These are phyloP conservation scores for Carabus problematicus DNA, from an alignment of 2,888 invertebrate species.

Conservation along the genomic window DNA sequence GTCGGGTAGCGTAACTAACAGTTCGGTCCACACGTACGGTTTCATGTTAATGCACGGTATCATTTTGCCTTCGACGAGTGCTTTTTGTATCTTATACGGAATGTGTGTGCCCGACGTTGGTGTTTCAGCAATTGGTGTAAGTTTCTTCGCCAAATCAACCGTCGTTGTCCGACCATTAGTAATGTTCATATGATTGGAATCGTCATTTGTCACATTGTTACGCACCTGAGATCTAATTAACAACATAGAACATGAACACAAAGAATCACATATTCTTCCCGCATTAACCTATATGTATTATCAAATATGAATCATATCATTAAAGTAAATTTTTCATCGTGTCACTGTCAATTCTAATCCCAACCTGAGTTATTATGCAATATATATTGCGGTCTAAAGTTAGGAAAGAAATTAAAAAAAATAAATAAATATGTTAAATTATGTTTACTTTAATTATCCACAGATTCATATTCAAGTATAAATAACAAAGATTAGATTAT, in stretches of 20 bases:
- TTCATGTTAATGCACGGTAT: constrained; percentile 88
- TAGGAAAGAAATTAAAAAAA: constrained; percentile 7
- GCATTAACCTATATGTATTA: too few relatives aligned
- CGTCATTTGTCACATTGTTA: constrained; percentile 26
- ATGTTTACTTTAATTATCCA: constrained; percentile 7
- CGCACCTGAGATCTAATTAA: constrained; percentile 33
- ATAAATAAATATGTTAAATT: background rate
- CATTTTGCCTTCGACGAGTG: constrained; percentile 79
- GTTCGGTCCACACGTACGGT: constrained; percentile 81
- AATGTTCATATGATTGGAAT: constrained; percentile 48
- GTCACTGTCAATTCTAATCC: too few relatives aligned
- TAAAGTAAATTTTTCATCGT: too few relatives aligned
- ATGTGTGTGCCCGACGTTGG: constrained; percentile 71
- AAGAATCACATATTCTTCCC: too few relatives aligned
- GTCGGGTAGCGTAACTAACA: constrained; percentile 83
- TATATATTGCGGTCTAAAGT: background rate
- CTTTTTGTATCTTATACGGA: constrained; percentile 83
- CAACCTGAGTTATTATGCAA: too few relatives aligned
- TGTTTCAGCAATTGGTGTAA: constrained; percentile 76
- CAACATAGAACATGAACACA: background rate
- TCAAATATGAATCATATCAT: too few relatives aligned
- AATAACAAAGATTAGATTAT: too few relatives aligned
- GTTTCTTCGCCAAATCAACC: constrained; percentile 63
- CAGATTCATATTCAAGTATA: background rate
- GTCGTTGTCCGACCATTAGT: constrained; percentile 53